Conservation (phyloP, 2,888 invertebrate genomes). For the Eupithecia pulchellata region DNA sequence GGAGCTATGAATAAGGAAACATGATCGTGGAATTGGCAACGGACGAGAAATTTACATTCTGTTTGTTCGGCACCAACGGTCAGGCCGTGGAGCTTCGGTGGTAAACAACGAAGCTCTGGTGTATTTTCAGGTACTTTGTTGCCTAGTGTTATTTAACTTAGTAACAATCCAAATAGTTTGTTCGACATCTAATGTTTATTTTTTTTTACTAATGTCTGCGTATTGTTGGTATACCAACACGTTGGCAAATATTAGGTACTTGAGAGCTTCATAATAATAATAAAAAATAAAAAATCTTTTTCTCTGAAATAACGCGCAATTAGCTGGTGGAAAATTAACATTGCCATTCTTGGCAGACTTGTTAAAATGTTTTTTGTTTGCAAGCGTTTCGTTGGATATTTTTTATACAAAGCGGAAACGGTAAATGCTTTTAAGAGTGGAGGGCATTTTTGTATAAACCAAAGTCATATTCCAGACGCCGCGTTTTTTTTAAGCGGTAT, state of each 20-base stretch:
- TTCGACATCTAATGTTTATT: neutral
- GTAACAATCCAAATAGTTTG: no score
- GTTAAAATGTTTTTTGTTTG: neutral
- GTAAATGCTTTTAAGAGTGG: neutral
- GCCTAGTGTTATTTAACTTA: no score
- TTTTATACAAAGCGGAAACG: no score
- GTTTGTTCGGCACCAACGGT: neutral
- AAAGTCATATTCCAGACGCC: no score
- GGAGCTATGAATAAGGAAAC: slow-evolving; percentile 37
- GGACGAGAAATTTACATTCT: slow-evolving; percentile 18
- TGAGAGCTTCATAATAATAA: slow-evolving; percentile 46
- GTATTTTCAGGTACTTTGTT: neutral
- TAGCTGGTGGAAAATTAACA: neutral
- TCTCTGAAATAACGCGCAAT: neutral
- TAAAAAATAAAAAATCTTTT: no score
- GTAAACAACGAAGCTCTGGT: neutral
- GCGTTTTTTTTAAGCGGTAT: no score
- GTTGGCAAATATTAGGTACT: no score
- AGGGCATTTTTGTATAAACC: neutral
- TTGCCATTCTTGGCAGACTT: neutral
- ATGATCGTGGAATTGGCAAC: slow-evolving; percentile 27
- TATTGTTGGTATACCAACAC: no score
- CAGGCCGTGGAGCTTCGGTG: neutral
- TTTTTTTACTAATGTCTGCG: no score
- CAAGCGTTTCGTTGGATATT: neutral